phyloP scores from a whole-genome alignment of 2,797 vertebrate species.

The Gymnopithys bicolor region DNA sequence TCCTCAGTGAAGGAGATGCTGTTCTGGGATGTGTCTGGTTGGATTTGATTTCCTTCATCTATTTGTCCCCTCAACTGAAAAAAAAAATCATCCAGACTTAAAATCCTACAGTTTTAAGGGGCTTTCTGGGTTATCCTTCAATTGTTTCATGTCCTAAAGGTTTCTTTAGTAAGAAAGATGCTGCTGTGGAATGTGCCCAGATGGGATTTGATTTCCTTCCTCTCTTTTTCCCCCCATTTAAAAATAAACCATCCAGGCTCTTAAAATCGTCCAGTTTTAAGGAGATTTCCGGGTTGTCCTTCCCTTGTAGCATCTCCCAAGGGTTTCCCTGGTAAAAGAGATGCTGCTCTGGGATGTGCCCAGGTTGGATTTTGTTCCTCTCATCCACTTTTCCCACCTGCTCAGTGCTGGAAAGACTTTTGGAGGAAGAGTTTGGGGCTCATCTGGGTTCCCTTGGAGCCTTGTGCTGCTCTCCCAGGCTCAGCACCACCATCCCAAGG shows the following conservation, averaged over 20 bases:
- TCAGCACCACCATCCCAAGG: background rate
- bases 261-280: background rate
- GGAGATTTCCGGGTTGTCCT: background rate
- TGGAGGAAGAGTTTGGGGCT: background rate
- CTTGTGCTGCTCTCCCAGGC: background rate
- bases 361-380: background rate
- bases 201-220: background rate
- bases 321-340: background rate
- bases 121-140: background rate
- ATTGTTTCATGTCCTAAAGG: background rate
- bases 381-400: rapidly evolving
- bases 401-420: background rate
- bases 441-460: background rate
- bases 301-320: background rate
- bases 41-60: background rate
- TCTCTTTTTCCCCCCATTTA: background rate
- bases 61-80: background rate
- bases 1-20: background rate
- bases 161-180: background rate
- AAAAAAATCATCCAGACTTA: background rate
- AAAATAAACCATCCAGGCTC: background rate
- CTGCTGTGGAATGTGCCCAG: background rate
- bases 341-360: background rate
- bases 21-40: background rate
- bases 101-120: rapidly evolving